Percentiles rank a stretch among this genome's conserved stretches.
Evolutionary conservation across 1,140 invertebrate genomes (phyloP).

Genomic region (Conopomorpha cramerella): DNA sequence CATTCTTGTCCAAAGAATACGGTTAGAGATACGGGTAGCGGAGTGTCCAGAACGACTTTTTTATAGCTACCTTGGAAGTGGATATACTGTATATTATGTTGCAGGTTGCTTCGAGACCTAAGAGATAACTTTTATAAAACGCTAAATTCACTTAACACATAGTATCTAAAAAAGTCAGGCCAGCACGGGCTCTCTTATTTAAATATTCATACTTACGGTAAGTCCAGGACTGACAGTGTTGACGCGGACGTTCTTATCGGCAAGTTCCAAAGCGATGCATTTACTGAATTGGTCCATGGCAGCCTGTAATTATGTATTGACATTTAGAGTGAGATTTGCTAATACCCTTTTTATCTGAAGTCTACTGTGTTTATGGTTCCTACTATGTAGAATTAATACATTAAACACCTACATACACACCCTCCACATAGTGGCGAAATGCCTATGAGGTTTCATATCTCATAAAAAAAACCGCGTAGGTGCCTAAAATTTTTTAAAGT

Average conservation of each 20-base stretch:
- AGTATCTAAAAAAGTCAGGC: background rate
- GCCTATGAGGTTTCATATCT: no score
- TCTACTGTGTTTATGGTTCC: no score
- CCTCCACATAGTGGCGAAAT: no score
- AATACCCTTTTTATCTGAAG: background rate
- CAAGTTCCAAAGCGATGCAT: constrained; percentile 67
- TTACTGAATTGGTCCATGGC: constrained; percentile 76
- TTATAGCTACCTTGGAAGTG: no score
- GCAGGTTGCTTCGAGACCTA: no score
- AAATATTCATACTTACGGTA: constrained; percentile 69
- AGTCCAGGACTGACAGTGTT: constrained; percentile 74
- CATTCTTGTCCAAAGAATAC: no score
- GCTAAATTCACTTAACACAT: background rate
- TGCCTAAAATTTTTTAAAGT: background rate
- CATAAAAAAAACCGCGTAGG: background rate
- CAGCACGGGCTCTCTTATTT: constrained; percentile 27
- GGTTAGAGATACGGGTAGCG: no score
- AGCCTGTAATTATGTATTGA: constrained; percentile 37
- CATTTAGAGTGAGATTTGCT: background rate
- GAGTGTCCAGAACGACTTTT: no score
- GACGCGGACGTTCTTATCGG: constrained; percentile 67
- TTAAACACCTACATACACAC: no score
- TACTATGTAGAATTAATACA: no score
- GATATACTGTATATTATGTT: no score
- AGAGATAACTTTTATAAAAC: no score